Evolutionary conservation across 2,797 vertebrate genomes (phyloP), one percentile per base, ranked within the genome.

Genomic region (Prionace glauca): DNA sequence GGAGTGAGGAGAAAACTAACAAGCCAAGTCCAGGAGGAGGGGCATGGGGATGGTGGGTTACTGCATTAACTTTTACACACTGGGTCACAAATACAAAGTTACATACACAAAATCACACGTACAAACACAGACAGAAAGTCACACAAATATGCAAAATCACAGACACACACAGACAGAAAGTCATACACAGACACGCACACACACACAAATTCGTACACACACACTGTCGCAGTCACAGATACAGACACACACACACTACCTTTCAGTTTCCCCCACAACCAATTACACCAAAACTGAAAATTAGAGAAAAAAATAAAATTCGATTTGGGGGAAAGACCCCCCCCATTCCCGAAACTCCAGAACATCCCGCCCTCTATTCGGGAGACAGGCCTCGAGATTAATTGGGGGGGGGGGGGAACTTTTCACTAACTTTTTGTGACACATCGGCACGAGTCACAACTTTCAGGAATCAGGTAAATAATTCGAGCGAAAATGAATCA

Each of bases 341-440:
- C 36, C 41, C 0, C 81, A 8, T 0, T 1, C 7, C 18, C 14
- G 7, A 8, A n/a, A n/a, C 12, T 32, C 74, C 74, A n/a, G n/a
- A 90, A n/a, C 16, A 62, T 60, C 45, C 11, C 50, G 24, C 11
- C 45, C 45, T 50, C 45, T 20, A 14, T 45, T 56, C 50, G 20
- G 77, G 20, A 32, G 77, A 56, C 71, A 74, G 62, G 45, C 92
- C 92, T 94, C 69, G 26, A 10, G 67, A 4, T 77, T 14, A 60
- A 8, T 56, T 29, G 22, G 71, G 11, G 56, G 26, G 26, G 32
- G 26, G 29, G 60, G 32, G 26, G 29, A 60, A 72, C 24, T 77
- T 77, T 74, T 2, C 22, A 45, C 41, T 50, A 95, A 95, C 93
- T 94, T 94, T 94, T 94, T 72, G 32, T 95, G 69, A 95, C 93